A percentile compares a stretch with the other conserved stretches of the same genome.
phyloP scores from a whole-genome alignment of 2,113 vertebrate species.

The Heloderma charlesbogerti region DNA sequence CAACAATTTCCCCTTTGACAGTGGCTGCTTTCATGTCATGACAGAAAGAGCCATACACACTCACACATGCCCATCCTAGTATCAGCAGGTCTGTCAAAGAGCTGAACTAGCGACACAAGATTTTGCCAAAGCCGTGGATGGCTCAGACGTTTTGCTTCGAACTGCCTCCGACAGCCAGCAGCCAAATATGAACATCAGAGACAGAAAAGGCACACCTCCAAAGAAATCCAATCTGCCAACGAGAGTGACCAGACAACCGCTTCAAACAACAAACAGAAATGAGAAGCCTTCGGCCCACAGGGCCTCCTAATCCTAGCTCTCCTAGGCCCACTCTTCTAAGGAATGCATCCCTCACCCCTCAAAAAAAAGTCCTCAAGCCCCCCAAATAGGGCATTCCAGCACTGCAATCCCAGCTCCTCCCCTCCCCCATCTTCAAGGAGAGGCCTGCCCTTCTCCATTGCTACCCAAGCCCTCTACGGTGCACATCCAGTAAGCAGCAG shows the following conservation, averaged over 20 bases:
- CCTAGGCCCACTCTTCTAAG: background rate
- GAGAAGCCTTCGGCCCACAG: background rate
- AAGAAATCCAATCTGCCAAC: constrained; percentile 25
- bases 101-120: background rate
- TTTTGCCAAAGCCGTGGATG: background rate
- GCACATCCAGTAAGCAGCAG: background rate
- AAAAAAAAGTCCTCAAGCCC: background rate
- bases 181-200: background rate
- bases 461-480: background rate
- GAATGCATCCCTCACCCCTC: background rate
- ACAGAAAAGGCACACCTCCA: background rate
- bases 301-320: background rate
- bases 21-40: background rate
- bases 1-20: background rate
- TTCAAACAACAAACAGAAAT: background rate
- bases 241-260: background rate
- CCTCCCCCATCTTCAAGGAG: background rate
- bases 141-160: background rate
- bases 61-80: background rate
- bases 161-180: background rate
- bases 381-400: background rate
- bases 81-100: background rate
- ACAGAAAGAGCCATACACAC: background rate
- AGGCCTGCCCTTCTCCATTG: background rate
- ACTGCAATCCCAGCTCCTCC: background rate